Evolutionary conservation across 2,113 vertebrate species (phyloP), one percentile per base, ranked within the genome.

Genomic region (Callospermophilus lateralis): DNA sequence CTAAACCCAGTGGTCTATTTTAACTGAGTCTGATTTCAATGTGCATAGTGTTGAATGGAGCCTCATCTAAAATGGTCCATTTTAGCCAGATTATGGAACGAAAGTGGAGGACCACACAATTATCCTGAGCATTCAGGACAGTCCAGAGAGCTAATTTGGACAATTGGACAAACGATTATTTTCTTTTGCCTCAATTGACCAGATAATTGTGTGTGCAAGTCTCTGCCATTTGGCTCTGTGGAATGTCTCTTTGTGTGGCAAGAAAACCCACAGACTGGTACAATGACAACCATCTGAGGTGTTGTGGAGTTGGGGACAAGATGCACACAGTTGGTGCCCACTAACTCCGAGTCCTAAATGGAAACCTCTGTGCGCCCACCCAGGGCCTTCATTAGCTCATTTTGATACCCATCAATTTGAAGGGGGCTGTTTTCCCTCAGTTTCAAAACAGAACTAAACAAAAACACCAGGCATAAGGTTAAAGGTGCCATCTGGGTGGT

Each of bases 131-230:
- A 24, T 65, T 77, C 79, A 70, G 92, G 87, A 88, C 55, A 48
- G 88, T 39, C 89, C 89, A 24, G 88, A 53, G 83, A 84, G 89
- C 88, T 90, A 53, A 76, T 91, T 22, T 87, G 97, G 91, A 92
- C 74, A 83, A 96, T 0, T 89, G 97, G 85, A 94, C 95, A 96
- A 93, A 93, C n/a, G 73, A 86, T 89, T 87, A 83, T 91, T 91
- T 97, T 89, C 81, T 91, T 95, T 94, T 73, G 77, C 94, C 83
- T 97, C 93, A 48, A 68, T 0, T 94, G 94, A 94, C 85, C 92
- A 96, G 92, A 83, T 94, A 88, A 97, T 45, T 89, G 84, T 68
- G 84, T 68, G 28, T 37, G 42, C 53, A 68, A 67, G 65, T 45
- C 78, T 84, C 73, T 84, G 92, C 86, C 80, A 63, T 70, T 16